These are phyloP conservation scores for Epinephelus awoara DNA, from an alignment of 2,797 vertebrate genomes.

Conservation along the genomic window DNA sequence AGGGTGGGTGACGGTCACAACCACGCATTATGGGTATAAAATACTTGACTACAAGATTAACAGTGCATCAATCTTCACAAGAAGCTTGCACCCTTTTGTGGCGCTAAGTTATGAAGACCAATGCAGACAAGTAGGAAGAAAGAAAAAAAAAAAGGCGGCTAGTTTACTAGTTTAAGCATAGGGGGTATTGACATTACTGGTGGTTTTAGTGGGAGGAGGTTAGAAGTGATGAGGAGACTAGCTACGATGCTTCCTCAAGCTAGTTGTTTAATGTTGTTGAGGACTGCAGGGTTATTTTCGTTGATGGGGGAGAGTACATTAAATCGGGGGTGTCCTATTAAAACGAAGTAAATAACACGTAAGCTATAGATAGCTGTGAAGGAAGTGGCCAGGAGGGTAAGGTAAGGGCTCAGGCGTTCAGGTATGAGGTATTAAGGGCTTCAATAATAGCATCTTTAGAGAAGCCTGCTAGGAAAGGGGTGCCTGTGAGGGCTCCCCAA, in stretches of 20 bases:
- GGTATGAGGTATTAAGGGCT: conserved; percentile 25
- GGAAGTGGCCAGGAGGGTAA: conserved; percentile 48
- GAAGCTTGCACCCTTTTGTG: no score
- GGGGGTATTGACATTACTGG: conserved; percentile 3
- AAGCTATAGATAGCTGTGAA: conserved; percentile 67
- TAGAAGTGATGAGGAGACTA: background rate
- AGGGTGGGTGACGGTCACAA: no score
- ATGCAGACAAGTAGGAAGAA: no score
- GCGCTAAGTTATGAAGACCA: no score
- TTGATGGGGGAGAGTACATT: background rate
- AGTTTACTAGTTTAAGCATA: no score
- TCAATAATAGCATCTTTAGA: conserved; percentile 71
- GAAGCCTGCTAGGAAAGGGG: conserved; percentile 52
- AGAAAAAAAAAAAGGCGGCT: no score
- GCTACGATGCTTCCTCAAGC: conserved; percentile 69
- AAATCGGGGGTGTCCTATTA: conserved; percentile 36
- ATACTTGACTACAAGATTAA: no score
- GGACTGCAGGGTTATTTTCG: conserved; percentile 27
- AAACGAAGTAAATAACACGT: background rate
- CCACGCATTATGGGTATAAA: no score
- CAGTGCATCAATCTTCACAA: no score
- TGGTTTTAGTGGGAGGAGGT: background rate
- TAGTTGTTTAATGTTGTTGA: conserved; percentile 52
- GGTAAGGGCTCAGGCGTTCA: conserved; percentile 54
- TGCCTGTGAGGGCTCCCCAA: background rate